A percentile compares a stretch with the other conserved stretches of the same genome.
Evolutionary conservation across 2,113 vertebrate species (phyloP).

Genomic region (Sphyrna mokarran): DNA sequence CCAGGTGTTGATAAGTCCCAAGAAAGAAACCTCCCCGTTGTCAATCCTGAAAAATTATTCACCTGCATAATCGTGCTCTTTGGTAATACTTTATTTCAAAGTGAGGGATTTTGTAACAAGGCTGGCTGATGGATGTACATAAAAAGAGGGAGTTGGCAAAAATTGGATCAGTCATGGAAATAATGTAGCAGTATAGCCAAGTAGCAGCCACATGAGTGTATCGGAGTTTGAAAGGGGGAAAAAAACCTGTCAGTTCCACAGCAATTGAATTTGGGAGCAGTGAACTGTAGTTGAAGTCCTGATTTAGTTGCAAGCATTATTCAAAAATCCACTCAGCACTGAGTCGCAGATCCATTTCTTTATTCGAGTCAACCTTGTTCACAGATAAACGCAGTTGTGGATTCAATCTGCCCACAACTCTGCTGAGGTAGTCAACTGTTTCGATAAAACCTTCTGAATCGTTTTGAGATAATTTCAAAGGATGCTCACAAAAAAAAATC

Average conservation of each 20-base stretch:
- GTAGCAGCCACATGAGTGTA: neutral
- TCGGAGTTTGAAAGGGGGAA: neutral
- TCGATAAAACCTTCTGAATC: neutral
- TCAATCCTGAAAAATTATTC: neutral
- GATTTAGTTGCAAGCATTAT: neutral
- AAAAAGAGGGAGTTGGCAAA: neutral
- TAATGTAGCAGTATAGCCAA: neutral
- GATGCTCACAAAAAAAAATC: neutral
- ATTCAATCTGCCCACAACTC: neutral
- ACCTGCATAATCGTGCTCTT: neutral
- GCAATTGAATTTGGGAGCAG: neutral
- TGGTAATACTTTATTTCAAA: neutral
- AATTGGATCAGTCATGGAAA: neutral
- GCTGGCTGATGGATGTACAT: neutral
- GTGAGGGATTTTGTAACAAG: neutral
- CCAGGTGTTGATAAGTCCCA: neutral
- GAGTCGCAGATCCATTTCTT: neutral
- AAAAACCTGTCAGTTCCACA: neutral
- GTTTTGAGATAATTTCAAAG: neutral
- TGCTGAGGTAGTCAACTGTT: neutral
- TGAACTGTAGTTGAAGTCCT: conserved; percentile 21
- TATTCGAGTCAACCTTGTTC: neutral
- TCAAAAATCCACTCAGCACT: neutral
- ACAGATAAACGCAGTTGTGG: neutral
- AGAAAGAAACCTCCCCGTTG: neutral